phyloP scores from a whole-genome alignment of 2,888 invertebrate species.

The Eristalis pertinax region DNA sequence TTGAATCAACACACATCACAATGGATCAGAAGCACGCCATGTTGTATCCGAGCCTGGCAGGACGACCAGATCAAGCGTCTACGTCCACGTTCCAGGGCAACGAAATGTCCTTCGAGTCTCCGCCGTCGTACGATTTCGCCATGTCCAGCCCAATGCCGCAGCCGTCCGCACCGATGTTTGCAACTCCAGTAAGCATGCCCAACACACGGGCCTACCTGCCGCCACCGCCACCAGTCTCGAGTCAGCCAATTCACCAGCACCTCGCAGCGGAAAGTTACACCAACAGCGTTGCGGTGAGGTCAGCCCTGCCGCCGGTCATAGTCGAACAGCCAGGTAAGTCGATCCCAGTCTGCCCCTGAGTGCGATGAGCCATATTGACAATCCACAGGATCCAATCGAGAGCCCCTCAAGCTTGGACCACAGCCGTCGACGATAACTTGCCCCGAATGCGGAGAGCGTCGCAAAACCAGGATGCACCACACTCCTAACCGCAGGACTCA shows the following conservation, averaged over 20 bases:
- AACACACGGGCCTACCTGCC: constrained; percentile 3
- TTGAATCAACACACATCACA: constrained; percentile 1
- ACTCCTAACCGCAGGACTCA: constrained; percentile 79
- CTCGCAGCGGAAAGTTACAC: constrained; percentile 25
- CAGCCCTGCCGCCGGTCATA: constrained; percentile 53
- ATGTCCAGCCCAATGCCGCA: constrained; percentile 60
- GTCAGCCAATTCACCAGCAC: neutral
- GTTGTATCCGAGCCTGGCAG: constrained; percentile 78
- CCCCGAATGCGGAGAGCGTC: constrained; percentile 77
- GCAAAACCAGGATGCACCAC: constrained; percentile 78
- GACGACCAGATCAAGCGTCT: constrained; percentile 58
- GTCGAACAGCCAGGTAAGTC: constrained; percentile 74
- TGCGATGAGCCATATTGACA: neutral
- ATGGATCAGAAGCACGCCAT: constrained; percentile 80
- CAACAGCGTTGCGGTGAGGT: constrained; percentile 17
- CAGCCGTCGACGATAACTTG: constrained; percentile 78
- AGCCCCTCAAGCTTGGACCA: constrained; percentile 76
- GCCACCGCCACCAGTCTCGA: constrained; percentile 2
- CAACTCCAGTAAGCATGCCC: constrained; percentile 16
- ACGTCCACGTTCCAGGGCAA: constrained; percentile 70
- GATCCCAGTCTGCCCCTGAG: neutral
- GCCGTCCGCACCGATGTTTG: constrained; percentile 30
- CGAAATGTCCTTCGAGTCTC: constrained; percentile 76
- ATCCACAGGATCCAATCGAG: constrained; percentile 18
- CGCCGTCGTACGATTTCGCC: constrained; percentile 79